Evolutionary conservation across 2,888 invertebrate genomes (phyloP), one percentile per base, ranked within the genome.

Genomic region (Seira sanloemensis): DNA sequence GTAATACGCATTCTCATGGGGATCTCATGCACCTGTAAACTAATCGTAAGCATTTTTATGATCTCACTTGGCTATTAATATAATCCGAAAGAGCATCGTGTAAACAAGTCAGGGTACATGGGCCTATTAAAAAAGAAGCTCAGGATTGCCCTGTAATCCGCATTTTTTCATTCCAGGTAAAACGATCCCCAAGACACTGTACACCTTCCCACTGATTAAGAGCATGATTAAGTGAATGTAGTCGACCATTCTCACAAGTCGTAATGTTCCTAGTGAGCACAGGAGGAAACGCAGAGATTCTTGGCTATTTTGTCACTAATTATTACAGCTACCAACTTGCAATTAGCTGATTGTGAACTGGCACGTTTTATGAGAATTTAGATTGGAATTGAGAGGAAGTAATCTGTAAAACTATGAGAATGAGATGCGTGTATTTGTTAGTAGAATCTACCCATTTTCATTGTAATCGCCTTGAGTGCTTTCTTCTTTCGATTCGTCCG

Each of bases 21-120:
- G 37, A 37, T 23, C 19, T 26, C 19, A 24, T 65, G 65, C 46
- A 66, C 66, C 66, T 75, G 66, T 75, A 66, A 37, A 62, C n/a
- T n/a, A n/a, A n/a, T n/a, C n/a, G n/a, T n/a, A n/a, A 74, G 62
- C 21, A 16, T 74, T 54, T 74, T 58, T 62, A 25, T 67, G 58
- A 80, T 80, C 74, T n/a, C 19, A 12, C 37, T 67, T 27, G 73
- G 68, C 75, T 81, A 81, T 81, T 75, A 81, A 76, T 76, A 76
- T 76, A 69, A 71, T 74, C 81, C 69, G 68, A 66, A 74, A 18
- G n/a, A 50, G 7, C 74, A 76, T 54, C 77, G 2, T 77, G 77
- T 77, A 77, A 77, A 77, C 77, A 77, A 76, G 46, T 76, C 23
- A 2, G 26, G 0, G 23, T 21, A 23, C 21, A 66, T 66, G 37